Evolutionary conservation across 35 echinoderm and acorn worm genomes (phyloP), one percentile per base, ranked within the genome.

Genomic region (Apostichopus californicus): DNA sequence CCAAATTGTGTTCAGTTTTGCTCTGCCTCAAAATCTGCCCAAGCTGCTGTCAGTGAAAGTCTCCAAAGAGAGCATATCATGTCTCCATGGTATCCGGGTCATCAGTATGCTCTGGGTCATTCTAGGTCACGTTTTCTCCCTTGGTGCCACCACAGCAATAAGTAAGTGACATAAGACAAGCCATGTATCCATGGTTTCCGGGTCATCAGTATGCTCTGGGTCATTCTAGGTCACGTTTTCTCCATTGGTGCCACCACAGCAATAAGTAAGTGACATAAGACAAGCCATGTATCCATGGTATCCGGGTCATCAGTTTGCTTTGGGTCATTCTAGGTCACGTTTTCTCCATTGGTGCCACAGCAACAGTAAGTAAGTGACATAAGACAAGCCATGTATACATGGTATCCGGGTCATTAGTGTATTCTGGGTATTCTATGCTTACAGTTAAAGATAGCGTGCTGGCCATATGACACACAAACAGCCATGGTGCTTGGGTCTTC

Each of bases 41-140:
- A 96, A 98, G 64, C 87, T 98, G 17, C 54, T 98, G 18, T 87
- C 86, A 70, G 79, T 91, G 8, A 90, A 57, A n/a, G 78, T 81
- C 52, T 61, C 71, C 14, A 91, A 94, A 20, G 86, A 84, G 8
- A 94, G 93, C 78, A 94, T 98, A 46, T 34, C 66, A 12, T 95
- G 92, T 34, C 87, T 98, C 46, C 93, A 98, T 75, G 96, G 94
- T 18, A 68, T 68, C 64, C 92, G 96, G 9, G 92, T 96, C 26
- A 91, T 98, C 73, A 98, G 96, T 56, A 96, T 98, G 96, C 78
- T 86, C 9, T 98, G 96, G 96, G 94, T 98, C 26, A 98, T 98
- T 20, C 91, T 98, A 5, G 94, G 94, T 65, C 96, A 98, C 70
- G 72, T 88, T 11, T 90, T 93, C 21, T 85, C 81, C 8, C 2